These are phyloP conservation scores for Cochlearius cochlearius DNA, from an alignment of 2,113 vertebrate species.

Conservation along the genomic window DNA sequence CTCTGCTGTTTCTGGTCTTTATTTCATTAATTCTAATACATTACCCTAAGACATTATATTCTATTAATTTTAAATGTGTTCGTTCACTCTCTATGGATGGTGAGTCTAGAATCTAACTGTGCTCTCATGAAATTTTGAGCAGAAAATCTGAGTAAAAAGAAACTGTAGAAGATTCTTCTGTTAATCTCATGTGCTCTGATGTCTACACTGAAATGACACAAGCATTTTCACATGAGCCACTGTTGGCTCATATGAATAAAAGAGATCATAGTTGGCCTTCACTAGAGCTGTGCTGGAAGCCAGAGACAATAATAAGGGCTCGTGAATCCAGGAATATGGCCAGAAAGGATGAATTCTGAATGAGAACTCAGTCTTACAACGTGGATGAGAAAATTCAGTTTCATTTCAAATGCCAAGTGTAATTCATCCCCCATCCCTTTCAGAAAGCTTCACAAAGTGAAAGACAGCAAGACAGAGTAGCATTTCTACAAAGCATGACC, in stretches of 20 bases:
- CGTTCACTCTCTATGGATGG: not conserved
- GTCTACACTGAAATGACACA: not conserved
- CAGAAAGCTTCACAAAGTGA: not conserved
- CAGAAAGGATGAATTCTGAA: not conserved
- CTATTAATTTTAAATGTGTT: not conserved
- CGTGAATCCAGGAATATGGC: not conserved
- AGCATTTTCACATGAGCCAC: not conserved
- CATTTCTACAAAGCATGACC: not conserved
- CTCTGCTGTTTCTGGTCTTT: not conserved
- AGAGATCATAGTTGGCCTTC: not conserved
- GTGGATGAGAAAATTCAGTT: not conserved
- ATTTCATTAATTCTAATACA: not conserved
- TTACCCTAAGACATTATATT: not conserved
- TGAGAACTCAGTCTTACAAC: not conserved
- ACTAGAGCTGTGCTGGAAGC: not conserved
- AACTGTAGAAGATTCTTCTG: not conserved
- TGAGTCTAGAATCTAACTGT: not conserved
- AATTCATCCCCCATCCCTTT: not conserved
- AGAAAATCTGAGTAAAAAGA: not conserved
- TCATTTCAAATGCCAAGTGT: not conserved
- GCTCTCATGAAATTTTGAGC: not conserved
- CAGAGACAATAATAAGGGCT: not conserved
- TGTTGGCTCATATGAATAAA: not conserved
- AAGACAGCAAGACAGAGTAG: not conserved
- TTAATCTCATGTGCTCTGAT: not conserved